phyloP scores from a whole-genome alignment of 2,888 invertebrate genomes.

The Germaria angustata region DNA sequence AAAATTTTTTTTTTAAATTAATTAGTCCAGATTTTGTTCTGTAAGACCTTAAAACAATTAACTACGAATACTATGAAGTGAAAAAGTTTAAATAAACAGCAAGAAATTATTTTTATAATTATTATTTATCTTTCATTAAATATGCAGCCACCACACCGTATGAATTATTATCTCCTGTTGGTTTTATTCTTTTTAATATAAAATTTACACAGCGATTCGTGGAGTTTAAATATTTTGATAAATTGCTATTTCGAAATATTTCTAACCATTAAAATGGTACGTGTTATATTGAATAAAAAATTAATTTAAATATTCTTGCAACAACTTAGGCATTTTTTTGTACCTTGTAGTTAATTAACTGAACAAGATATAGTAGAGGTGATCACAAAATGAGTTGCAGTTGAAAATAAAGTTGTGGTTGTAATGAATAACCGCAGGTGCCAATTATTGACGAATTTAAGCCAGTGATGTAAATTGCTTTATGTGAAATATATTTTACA shows the following conservation, averaged over 20 bases:
- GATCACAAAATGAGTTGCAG: no score
- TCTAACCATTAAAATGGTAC: slow-evolving; percentile 10
- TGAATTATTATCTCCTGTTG: slow-evolving; percentile 1
- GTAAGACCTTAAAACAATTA: background rate
- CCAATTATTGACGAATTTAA: no score
- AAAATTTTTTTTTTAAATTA: slow-evolving; percentile 39
- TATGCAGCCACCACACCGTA: slow-evolving; percentile 6
- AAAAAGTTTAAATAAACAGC: background rate
- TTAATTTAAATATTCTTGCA: background rate
- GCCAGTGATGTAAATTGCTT: no score
- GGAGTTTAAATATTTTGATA: background rate
- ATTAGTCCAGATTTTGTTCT: slow-evolving; percentile 42
- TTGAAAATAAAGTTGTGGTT: no score
- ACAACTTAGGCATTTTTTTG: no score
- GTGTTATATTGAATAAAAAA: background rate
- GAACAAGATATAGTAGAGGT: no score
- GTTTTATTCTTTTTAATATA: background rate
- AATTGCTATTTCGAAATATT: background rate
- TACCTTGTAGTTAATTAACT: no score
- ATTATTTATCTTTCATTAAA: slow-evolving; percentile 28
- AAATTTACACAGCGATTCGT: background rate
- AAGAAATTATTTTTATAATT: slow-evolving; percentile 13
- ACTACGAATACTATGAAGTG: background rate
- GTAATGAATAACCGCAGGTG: no score
- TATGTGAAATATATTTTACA: no score